Base-by-base conservation (phyloP, 2,113 vertebrate species). In the Tupaia chinensis region DNA sequence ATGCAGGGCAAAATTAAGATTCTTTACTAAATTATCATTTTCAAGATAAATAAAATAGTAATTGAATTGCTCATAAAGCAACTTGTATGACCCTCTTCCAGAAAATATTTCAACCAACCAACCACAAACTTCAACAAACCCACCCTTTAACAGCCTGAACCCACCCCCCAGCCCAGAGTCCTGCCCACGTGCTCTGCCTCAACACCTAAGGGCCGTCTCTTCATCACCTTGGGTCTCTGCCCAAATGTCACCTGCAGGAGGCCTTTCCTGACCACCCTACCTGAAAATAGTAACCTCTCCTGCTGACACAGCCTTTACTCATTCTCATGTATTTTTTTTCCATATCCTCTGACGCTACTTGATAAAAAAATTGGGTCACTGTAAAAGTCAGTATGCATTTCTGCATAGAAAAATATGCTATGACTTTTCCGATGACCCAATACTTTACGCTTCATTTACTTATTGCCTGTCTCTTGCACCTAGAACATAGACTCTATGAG, bases 101-200 rank as follows among this genome's bases (percentile, higher is more conserved):
- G 72, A 82, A 89, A 81, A n/a, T 0, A 68, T 16, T 25, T 12
- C 63, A 27, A 53, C 8, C 54, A 14, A 16, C 14, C 16, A 4
- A 34, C 13, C 72, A 34, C 85, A 54, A 1, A 32, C 54, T 44
- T 14, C 53, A n/a, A 65, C 7, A 79, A 25, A 14, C 5, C 3
- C 0, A 19, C 14, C 61, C 54, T 44, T 10, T 1, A 44, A 34
- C 16, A 29, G 27, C 68, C 32, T 22, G 1, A 29, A 53, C 44
- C 44, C 5, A 22, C 7, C 19, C 2, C 5, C 19, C 25, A 6
- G 0, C 1, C 1, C 56, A 68, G n/a, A 8, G 20, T 1, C 60
- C 86, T 27, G 14, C 66, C 25, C 27, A 8, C 12, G 11, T 0
- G 0, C 23, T 29, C 32, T 2, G 23, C 34, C 23, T 14, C 9